A percentile compares a stretch with the other conserved stretches of the same genome.
These are phyloP conservation scores for Scartelaos histophorus DNA, from an alignment of 2,113 vertebrate genomes.

Conservation along the genomic window DNA sequence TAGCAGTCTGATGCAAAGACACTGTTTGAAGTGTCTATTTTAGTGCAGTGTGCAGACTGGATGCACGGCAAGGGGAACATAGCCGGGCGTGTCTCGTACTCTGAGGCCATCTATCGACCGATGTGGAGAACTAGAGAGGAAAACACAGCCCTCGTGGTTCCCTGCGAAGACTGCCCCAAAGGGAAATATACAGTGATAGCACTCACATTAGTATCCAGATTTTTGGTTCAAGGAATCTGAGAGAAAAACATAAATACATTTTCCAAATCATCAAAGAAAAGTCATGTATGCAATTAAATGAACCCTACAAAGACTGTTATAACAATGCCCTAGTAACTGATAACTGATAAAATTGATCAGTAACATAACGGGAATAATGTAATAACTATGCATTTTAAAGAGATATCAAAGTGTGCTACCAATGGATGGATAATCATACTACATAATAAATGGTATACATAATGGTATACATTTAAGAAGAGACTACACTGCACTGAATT, in stretches of 20 bases:
- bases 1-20: not conserved
- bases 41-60: not conserved
- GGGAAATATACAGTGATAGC: not conserved
- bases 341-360: not conserved
- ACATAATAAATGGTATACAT: too few species aligned
- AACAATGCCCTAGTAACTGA: not conserved
- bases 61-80: not conserved
- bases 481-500: not conserved
- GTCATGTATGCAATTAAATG: too few species aligned
- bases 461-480: too few species aligned
- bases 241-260: too few species aligned
- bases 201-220: not conserved
- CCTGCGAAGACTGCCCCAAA: not conserved
- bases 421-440: too few species aligned
- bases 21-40: not conserved
- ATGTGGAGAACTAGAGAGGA: slow-evolving; percentile 25
- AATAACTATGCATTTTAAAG: not conserved
- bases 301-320: too few species aligned
- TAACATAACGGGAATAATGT: not conserved
- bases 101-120: slow-evolving; percentile 59
- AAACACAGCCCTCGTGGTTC: not conserved
- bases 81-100: slow-evolving; percentile 26
- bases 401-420: too few species aligned
- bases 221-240: too few species aligned
- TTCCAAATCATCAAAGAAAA: too few species aligned